Conservation (phyloP, 2,888 invertebrate genomes). For the Cheilosia vulpina region DNA sequence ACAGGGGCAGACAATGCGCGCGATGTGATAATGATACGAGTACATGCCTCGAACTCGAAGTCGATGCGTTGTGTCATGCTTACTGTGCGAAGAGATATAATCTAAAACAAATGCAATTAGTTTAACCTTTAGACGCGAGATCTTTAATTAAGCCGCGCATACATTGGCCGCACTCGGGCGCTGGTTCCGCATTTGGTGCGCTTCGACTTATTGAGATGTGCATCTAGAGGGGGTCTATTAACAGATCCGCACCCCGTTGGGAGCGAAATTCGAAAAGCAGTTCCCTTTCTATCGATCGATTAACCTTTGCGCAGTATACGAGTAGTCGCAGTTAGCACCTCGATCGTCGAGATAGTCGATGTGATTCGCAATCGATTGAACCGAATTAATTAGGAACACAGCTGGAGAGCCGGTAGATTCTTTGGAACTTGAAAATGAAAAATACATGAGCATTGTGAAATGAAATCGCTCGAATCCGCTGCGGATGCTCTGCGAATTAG, state of each 20-base stretch:
- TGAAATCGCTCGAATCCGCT: slow-evolving; percentile 6
- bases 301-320: slow-evolving; percentile 55
- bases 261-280: slow-evolving; percentile 15
- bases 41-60: slow-evolving; percentile 37
- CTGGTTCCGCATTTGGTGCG: slow-evolving; percentile 42
- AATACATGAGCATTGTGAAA: slow-evolving; percentile 38
- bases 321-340: slow-evolving; percentile 59
- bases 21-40: slow-evolving; percentile 40
- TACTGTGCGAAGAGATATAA: slow-evolving; percentile 16
- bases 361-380: slow-evolving; percentile 25
- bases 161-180: background rate
- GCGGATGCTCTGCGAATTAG: slow-evolving; percentile 23
- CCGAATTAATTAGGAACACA: slow-evolving; percentile 62
- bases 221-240: slow-evolving; percentile 20
- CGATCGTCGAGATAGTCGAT: slow-evolving; percentile 30
- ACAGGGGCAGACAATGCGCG: background rate
- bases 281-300: slow-evolving; percentile 34
- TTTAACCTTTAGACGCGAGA: slow-evolving; percentile 65
- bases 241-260: slow-evolving; percentile 4
- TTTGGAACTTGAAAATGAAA: slow-evolving; percentile 45
- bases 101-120: slow-evolving; percentile 68
- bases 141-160: slow-evolving; percentile 34
- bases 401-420: slow-evolving; percentile 43
- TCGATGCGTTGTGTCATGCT: slow-evolving; percentile 28
- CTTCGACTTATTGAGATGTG: slow-evolving; percentile 5